A percentile compares a stretch with the other conserved stretches of the same genome.
phyloP scores from a whole-genome alignment of 2,888 invertebrate genomes.

The Caenorhabditis japonica region DNA sequence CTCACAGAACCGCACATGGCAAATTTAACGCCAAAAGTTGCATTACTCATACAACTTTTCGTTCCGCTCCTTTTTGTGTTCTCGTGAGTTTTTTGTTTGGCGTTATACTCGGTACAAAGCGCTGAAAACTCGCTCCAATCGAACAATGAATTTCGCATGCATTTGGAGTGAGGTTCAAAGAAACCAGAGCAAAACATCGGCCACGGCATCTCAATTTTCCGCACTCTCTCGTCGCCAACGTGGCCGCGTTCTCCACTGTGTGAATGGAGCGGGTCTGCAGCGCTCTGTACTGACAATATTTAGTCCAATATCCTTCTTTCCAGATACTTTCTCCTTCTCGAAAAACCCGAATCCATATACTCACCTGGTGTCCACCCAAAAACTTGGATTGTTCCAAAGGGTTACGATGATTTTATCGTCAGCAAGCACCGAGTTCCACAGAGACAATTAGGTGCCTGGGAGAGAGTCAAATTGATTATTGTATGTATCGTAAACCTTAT shows the following conservation, averaged over 20 bases:
- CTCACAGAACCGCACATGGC: conserved; percentile 82
- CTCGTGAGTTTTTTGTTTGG: conserved; percentile 78
- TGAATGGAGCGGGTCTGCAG: too few species aligned
- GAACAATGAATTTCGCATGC: too few species aligned
- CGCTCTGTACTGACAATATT: too few species aligned
- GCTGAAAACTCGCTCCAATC: too few species aligned
- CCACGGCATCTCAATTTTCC: too few species aligned
- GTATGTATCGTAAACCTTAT: conserved; percentile 29
- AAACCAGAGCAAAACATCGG: too few species aligned
- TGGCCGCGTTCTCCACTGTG: too few species aligned
- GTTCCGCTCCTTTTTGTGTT: conserved; percentile 83
- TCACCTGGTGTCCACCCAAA: conserved; percentile 56
- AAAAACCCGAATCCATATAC: conserved; percentile 63
- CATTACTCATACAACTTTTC: conserved; percentile 84
- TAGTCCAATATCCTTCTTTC: too few species aligned
- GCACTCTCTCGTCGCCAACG: too few species aligned
- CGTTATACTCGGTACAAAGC: neutral
- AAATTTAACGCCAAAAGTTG: conserved; percentile 75
- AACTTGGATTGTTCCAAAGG: conserved; percentile 71
- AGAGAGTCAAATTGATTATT: conserved; percentile 58
- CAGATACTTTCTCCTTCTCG: conserved; percentile 62
- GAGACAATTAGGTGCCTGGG: conserved; percentile 46
- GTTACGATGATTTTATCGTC: conserved; percentile 46
- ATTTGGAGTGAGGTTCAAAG: too few species aligned
- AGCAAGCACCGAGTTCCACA: conserved; percentile 60